Evolutionary conservation across 2,888 invertebrate species (phyloP).

Genomic region (Andrena bicolor): DNA sequence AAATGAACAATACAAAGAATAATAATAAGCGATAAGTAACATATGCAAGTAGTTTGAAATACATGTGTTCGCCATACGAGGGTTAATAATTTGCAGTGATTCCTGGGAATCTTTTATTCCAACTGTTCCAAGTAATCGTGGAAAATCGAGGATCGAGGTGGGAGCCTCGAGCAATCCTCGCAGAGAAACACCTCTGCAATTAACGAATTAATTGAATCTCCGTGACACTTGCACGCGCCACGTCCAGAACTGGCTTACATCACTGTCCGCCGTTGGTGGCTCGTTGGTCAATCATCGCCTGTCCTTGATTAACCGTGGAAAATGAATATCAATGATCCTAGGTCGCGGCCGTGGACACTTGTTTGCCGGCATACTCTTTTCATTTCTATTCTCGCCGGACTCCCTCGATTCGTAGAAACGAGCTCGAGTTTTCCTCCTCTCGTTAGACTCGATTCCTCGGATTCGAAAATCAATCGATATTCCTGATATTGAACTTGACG

Average conservation of each 20-base stretch:
- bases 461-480: too few relatives aligned
- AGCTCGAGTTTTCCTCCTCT: too few relatives aligned
- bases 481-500: too few relatives aligned
- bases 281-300: constrained; percentile 41
- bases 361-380: neutral
- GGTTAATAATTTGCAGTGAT: too few relatives aligned
- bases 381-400: constrained; percentile 1
- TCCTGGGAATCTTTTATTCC: too few relatives aligned
- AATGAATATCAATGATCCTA: constrained; percentile 34
- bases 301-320: constrained; percentile 33
- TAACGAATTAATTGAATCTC: neutral
- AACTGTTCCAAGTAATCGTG: too few relatives aligned
- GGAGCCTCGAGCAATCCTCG: neutral
- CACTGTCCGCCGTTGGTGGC: constrained; percentile 32
- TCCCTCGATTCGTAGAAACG: too few relatives aligned
- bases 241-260: constrained; percentile 8
- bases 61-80: too few relatives aligned
- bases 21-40: too few relatives aligned
- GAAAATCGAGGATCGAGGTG: neutral
- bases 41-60: too few relatives aligned
- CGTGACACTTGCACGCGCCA: neutral
- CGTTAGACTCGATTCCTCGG: too few relatives aligned
- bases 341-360: neutral
- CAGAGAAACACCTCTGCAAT: neutral
- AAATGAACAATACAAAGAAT: too few relatives aligned